Conservation (phyloP, 2,797 vertebrate genomes). For the Rhinella marina region DNA sequence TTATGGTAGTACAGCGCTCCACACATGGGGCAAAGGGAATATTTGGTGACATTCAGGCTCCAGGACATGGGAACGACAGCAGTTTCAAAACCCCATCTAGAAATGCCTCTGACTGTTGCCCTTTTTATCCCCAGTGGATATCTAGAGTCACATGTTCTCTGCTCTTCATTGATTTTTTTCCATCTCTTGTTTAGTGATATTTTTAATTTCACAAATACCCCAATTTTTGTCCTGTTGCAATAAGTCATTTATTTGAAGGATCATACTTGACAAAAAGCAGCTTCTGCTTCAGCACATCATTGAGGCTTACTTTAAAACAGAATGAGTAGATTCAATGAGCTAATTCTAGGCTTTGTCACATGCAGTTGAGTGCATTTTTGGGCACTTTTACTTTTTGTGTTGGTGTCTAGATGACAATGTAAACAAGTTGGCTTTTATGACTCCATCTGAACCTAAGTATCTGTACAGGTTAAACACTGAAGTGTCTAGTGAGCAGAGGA, state of each 20-base stretch:
- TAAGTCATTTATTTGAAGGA: background rate
- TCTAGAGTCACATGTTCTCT: too few relatives aligned
- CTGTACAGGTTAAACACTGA: conserved; percentile 6
- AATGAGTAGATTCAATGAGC: background rate
- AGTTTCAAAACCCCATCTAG: too few relatives aligned
- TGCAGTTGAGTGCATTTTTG: background rate
- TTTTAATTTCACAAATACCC: background rate
- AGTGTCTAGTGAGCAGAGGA: conserved; percentile 1
- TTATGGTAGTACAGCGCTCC: too few relatives aligned
- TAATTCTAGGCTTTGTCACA: background rate
- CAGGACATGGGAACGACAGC: too few relatives aligned
- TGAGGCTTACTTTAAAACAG: background rate
- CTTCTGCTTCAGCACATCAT: background rate
- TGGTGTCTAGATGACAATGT: background rate
- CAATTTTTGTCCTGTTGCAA: background rate
- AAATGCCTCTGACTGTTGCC: too few relatives aligned
- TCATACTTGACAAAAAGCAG: background rate
- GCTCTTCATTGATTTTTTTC: too few relatives aligned
- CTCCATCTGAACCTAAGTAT: background rate
- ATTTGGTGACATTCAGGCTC: too few relatives aligned
- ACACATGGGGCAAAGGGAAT: too few relatives aligned
- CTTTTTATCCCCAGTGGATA: too few relatives aligned
- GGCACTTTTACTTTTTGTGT: conserved; percentile 16
- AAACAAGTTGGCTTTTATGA: background rate
- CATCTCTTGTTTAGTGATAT: background rate